Conservation (phyloP, 2,888 invertebrate species). For the Choristoneura rosaceana region DNA sequence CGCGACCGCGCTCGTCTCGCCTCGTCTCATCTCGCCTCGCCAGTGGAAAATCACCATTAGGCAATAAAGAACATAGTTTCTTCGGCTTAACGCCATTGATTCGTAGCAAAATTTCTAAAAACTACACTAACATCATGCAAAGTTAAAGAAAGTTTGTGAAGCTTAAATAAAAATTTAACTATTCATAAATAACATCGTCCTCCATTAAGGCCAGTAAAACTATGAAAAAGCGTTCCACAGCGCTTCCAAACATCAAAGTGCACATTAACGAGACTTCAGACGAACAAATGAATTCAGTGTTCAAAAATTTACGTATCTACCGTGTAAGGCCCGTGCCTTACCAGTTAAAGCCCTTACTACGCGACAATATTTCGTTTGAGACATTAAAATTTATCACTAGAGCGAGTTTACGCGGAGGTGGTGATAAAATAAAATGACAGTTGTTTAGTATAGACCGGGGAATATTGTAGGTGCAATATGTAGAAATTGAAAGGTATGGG, state of each 20-base stretch:
- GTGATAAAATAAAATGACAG: constrained; percentile 86
- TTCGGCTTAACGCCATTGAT: too few species aligned
- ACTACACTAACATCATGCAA: neutral
- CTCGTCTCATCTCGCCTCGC: too few species aligned
- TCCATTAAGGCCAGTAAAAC: constrained; percentile 15
- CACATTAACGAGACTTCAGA: constrained; percentile 19
- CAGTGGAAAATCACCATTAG: too few species aligned
- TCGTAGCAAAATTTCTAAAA: too few species aligned
- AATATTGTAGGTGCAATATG: constrained; percentile 70
- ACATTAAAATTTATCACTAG: constrained; percentile 84
- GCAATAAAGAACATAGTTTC: too few species aligned
- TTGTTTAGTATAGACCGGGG: constrained; percentile 83
- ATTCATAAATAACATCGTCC: neutral
- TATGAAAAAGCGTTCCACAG: constrained; percentile 11
- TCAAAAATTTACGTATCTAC: constrained; percentile 39
- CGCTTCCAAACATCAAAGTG: constrained; percentile 11
- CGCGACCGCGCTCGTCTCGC: too few species aligned
- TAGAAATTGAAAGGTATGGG: constrained; percentile 84
- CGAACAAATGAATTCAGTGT: constrained; percentile 38
- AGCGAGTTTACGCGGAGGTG: constrained; percentile 80
- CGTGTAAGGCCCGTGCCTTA: constrained; percentile 22
- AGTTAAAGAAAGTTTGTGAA: neutral
- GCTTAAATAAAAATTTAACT: neutral
- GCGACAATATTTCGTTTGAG: constrained; percentile 77
- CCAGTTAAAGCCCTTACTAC: constrained; percentile 48